Evolutionary conservation across 2,113 vertebrate genomes (phyloP), one percentile per base, ranked within the genome.

Genomic region (Aegotheles bennettii): DNA sequence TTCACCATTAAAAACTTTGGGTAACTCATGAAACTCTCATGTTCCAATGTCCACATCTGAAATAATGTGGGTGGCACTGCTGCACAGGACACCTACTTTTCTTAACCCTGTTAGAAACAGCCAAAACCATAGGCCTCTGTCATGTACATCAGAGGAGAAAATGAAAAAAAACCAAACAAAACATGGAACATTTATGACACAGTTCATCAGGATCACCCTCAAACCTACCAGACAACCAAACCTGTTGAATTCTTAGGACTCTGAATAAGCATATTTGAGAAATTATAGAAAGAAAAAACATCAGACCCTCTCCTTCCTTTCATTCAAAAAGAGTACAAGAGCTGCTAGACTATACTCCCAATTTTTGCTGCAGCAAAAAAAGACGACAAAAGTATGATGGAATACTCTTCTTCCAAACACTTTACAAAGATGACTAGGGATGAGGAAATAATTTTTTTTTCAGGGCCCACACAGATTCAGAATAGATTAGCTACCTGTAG

Each of bases 401-500:
- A 85, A 71, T 76, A 64, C 18, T 74, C 23, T 82, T 87, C 60
- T 89, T 81, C 38, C 29, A 78, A 87, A 85, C 16, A 43, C 13
- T 60, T 80, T 35, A 89, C 16, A 79, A 59, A 59, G 47, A 63
- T 54, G 19, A 48, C 16, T 21, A 25, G 1, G 7, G 18, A 57
- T 53, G 17, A 81, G 65, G 17, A 85, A 77, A 43, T 11, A 40
- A 10, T 13, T 16, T 61, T 81, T 47, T 53, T 92, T 74, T 71
- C 59, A 64, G 5, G 13, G 15, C 3, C 21, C 19, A 76, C 4
- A 67, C 7, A 64, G 28, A 38, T 60, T 92, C 11, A 3, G 15
- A 82, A 92, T 33, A 82, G 14, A 85, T 84, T 88, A 67, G n/a
- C 23, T 94, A 97, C 96, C 96, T 98, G 91, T 21, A 96, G 48